Evolutionary conservation across 2,113 vertebrate genomes (phyloP), one percentile per base, ranked within the genome.

Genomic region (Hippopotamus amphibius): DNA sequence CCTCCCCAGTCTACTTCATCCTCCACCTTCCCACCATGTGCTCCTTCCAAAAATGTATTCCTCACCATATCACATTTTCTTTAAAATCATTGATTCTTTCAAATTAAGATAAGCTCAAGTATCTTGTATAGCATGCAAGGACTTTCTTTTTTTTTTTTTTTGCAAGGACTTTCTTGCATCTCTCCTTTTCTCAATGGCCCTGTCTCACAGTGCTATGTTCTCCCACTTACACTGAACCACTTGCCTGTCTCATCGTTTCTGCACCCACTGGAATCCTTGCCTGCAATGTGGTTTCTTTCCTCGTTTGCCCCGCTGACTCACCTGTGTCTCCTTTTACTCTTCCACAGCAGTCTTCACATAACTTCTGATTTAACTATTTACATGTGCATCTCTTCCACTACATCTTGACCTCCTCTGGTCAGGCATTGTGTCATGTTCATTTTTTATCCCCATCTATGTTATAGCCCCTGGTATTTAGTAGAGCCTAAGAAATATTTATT

Each of bases 401-500:
- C 22, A 72, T 66, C 48, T 43, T 59, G 9, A 66, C 4, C 22
- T 93, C 11, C 46, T 63, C 53, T 57, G 9, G 15, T 48, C 68
- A 92, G 41, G 14, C 30, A 81, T 14, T 71, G 37, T n/a, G 17
- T 26, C 53, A 15, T 24, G n/a, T 69, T 50, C 33, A 57, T 81
- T 93, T 93, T 90, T 22, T 55, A 84, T 41, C 4, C 10, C 24
- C 37, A 82, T 30, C 43, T 72, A 41, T 57, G 90, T 22, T 50
- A 46, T 3, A 55, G 41, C 4, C 41, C n/a, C 15, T 68, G 6
- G 1, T 24, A 76, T 15, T 84, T 68, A 30, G 7, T 22, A 83
- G n/a, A 79, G 61, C 59, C 69, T 81, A 71, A 77, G n/a, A 95
- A 83, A 72, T 88, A 83, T 48, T 74, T 81, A n/a, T 69, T 87